Conservation (phyloP, 2,888 invertebrate species). For the Eupithecia centaureata region DNA sequence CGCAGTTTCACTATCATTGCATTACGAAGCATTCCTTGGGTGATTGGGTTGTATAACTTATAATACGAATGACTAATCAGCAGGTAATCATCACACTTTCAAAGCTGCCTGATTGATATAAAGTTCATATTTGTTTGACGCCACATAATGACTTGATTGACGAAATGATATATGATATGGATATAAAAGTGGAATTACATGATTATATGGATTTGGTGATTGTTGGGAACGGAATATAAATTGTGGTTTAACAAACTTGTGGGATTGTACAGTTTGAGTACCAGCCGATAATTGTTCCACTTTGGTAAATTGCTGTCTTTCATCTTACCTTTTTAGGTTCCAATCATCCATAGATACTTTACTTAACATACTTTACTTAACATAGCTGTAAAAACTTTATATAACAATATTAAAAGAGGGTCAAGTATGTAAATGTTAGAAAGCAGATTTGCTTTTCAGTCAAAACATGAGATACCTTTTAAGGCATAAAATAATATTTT, state of each 20-base stretch:
- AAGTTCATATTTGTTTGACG: conserved; percentile 11
- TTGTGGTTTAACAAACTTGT: conserved; percentile 23
- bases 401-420: too few relatives aligned
- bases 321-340: conserved; percentile 19
- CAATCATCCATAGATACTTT: conserved; percentile 2
- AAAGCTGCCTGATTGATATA: conserved; percentile 2
- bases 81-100: conserved; percentile 5
- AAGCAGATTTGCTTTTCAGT: not conserved
- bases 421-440: too few relatives aligned
- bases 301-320: conserved; percentile 8
- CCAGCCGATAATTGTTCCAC: conserved; percentile 16
- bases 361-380: too few relatives aligned
- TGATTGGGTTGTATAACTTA: conserved; percentile 26
- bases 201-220: conserved; percentile 26
- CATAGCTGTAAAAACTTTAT: too few relatives aligned
- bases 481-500: not conserved
- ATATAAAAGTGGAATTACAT: conserved; percentile 13
- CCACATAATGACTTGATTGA: conserved; percentile 16
- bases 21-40: conserved; percentile 36
- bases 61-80: conserved; percentile 20
- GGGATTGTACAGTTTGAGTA: conserved; percentile 10
- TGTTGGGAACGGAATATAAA: conserved; percentile 16
- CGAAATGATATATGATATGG: conserved; percentile 25
- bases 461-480: not conserved
- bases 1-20: conserved; percentile 38